These are phyloP conservation scores for Lochmaea capreae DNA, from an alignment of 2,888 invertebrate genomes.

Conservation along the genomic window DNA sequence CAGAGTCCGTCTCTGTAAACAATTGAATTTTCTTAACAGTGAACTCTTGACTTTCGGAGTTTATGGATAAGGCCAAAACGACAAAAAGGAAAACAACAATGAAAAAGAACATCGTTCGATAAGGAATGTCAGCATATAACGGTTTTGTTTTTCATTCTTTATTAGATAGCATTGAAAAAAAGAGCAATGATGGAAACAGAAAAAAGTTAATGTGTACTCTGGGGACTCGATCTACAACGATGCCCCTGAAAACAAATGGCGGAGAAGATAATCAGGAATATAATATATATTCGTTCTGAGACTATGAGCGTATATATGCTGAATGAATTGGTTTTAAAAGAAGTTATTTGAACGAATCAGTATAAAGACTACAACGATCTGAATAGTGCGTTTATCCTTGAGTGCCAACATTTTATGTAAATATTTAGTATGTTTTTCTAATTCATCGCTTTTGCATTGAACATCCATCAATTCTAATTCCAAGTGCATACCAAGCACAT, in stretches of 20 bases:
- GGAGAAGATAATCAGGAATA: constrained; percentile 19
- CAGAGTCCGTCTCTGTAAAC: neutral
- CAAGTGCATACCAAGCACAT: no score
- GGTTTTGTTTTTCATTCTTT: constrained; percentile 13
- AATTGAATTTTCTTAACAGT: constrained; percentile 10
- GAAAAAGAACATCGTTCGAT: constrained; percentile 21
- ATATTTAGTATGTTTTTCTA: no score
- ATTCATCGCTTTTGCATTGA: no score
- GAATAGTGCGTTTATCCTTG: no score
- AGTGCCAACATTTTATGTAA: no score
- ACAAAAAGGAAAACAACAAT: constrained; percentile 21
- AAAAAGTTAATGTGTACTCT: constrained; percentile 13
- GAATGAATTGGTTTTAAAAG: neutral
- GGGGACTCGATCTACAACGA: constrained; percentile 1
- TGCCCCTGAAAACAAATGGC: constrained; percentile 12
- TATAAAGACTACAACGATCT: no score
- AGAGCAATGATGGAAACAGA: neutral
- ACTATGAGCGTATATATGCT: neutral
- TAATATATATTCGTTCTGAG: constrained; percentile 7
- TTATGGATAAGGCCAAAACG: constrained; percentile 21
- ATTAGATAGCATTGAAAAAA: neutral
- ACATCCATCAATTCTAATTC: no score
- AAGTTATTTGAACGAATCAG: neutral
- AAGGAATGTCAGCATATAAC: constrained; percentile 17
- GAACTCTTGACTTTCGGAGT: constrained; percentile 19